These are phyloP conservation scores for Hedychridium roseum DNA, from an alignment of 2,888 invertebrate species.

Conservation along the genomic window DNA sequence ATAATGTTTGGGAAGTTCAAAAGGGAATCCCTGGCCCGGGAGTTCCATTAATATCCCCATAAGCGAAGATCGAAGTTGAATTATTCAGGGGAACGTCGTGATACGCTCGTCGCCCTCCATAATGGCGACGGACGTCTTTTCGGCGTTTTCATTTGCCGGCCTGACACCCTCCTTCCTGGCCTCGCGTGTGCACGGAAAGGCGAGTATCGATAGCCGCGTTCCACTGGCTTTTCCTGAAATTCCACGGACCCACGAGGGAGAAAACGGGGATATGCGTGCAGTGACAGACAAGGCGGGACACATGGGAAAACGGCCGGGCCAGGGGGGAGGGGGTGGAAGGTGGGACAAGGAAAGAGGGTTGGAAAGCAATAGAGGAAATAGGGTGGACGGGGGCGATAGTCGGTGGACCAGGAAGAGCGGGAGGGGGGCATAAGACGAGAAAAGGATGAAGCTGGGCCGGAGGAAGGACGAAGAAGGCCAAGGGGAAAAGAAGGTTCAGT, in stretches of 20 bases:
- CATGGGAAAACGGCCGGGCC: background rate
- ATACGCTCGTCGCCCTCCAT: slow-evolving; percentile 50
- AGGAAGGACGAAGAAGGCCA: slow-evolving; percentile 18
- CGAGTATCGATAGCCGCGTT: too few species aligned
- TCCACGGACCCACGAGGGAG: too few species aligned
- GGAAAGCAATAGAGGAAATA: background rate
- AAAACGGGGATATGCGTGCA: too few species aligned
- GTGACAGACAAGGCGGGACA: too few species aligned
- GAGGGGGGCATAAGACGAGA: slow-evolving; percentile 8
- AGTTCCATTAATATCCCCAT: slow-evolving; percentile 41
- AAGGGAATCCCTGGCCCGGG: too few species aligned
- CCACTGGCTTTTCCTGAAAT: too few species aligned
- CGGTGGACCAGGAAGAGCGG: too few species aligned
- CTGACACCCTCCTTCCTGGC: slow-evolving; percentile 15
- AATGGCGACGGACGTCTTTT: slow-evolving; percentile 43
- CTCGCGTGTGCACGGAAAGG: too few species aligned
- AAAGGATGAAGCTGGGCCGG: too few species aligned
- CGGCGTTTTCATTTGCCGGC: slow-evolving; percentile 38
- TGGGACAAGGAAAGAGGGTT: background rate
- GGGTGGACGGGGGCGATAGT: slow-evolving; percentile 2
- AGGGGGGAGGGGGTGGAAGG: background rate
- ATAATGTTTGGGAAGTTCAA: too few species aligned
- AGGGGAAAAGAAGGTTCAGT: slow-evolving; percentile 6
- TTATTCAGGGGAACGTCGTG: slow-evolving; percentile 51
- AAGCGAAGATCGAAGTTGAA: slow-evolving; percentile 47